Evolutionary conservation across 1,140 invertebrate genomes (phyloP).

Genomic region (Hetaerina americana): DNA sequence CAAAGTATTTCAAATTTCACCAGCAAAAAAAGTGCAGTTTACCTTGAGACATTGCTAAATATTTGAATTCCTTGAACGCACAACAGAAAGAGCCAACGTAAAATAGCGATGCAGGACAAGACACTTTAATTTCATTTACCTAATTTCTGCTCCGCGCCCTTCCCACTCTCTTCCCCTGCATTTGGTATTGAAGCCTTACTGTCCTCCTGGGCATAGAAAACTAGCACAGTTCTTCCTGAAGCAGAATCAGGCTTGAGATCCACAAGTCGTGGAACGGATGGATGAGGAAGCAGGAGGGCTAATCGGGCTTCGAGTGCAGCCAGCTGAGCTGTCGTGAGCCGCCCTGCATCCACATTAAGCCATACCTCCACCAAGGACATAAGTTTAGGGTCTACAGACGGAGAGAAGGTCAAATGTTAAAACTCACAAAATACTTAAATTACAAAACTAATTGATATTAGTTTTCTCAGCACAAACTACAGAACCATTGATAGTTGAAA

Average conservation of each 20-base stretch:
- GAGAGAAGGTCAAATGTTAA: too few species aligned
- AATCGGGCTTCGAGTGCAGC: not conserved
- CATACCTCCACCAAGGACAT: slow-evolving; percentile 67
- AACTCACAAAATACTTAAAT: not conserved
- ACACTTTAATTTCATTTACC: too few species aligned
- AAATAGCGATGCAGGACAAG: too few species aligned
- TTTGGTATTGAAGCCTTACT: too few species aligned
- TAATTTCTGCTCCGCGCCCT: not conserved
- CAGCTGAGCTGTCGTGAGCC: slow-evolving; percentile 16
- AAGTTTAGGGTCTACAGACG: slow-evolving; percentile 47
- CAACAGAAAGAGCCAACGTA: too few species aligned
- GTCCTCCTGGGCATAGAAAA: not conserved
- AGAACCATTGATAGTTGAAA: too few species aligned
- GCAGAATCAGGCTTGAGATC: not conserved
- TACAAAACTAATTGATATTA: not conserved
- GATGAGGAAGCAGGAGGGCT: not conserved
- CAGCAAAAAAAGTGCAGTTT: too few species aligned
- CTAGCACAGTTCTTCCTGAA: not conserved
- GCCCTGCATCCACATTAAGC: slow-evolving; percentile 53
- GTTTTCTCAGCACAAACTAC: too few species aligned
- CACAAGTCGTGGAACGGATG: not conserved
- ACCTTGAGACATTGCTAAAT: too few species aligned
- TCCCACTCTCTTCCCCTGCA: not conserved
- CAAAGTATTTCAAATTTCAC: too few species aligned
- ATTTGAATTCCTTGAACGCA: too few species aligned